Evolutionary conservation across 2,797 vertebrate species (phyloP), one percentile per base, ranked within the genome.

Genomic region (Microchirus variegatus): DNA sequence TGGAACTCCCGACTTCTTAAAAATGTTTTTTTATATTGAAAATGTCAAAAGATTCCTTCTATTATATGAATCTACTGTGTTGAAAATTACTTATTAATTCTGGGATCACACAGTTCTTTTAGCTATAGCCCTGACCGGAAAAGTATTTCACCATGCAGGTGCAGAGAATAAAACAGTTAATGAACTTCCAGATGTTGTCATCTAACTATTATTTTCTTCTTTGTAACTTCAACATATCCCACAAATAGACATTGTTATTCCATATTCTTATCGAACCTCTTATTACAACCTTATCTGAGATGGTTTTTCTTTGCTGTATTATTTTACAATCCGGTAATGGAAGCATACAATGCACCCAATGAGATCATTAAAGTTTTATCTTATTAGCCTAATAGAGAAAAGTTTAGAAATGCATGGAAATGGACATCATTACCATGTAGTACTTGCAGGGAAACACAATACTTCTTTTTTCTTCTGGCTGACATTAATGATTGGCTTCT

Each of bases 401-500:
- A 48, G 44, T 65, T 73, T 4, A 59, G 59, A 71, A 22, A 79
- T 74, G 64, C 64, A 49, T 49, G 42, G 17, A 87, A 81, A 80
- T 75, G 71, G 83, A 79, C 80, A 78, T 81, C 61, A 77, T 85
- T 86, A 81, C 67, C 53, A 63, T 77, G 68, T 13, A 73, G 54
- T 69, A 83, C 64, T 80, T 77, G 16, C 61, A 82, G 75, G 53
- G 70, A 80, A 81, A 81, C 73, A 71, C 69, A 70, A 75, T 76
- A 48, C 59, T 56, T 48, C 10, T 22, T 69, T 70, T 67, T 31
- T 70, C 64, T 80, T 63, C 59, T 80, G 60, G 77, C 78, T 84
- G 74, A 88, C 78, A 77, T 83, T 83, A 78, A 81, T 81, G 83
- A 86, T 81, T 83, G 63, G 68, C 78, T 80, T 78, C 68, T 78